phyloP scores from a whole-genome alignment of 2,888 invertebrate genomes.

The Acleris literana region DNA sequence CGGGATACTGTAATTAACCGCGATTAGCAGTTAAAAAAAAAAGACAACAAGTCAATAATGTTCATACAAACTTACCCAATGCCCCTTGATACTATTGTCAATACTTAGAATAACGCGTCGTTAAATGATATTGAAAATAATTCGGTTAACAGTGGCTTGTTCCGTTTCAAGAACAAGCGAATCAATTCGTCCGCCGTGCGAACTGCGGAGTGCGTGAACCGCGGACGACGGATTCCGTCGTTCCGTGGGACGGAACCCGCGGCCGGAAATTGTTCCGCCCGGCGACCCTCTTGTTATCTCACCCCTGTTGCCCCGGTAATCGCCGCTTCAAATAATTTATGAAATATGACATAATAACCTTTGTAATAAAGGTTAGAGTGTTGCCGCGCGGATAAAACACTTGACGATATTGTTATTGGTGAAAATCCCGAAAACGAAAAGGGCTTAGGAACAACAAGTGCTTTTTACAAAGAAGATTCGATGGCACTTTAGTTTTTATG shows the following conservation, averaged over 20 bases:
- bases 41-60: no score
- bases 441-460: slow-evolving; percentile 31
- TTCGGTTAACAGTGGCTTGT: no score
- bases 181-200: background rate
- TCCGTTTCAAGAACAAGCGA: background rate
- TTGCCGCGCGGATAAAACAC: slow-evolving; percentile 60
- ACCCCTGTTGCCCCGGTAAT: slow-evolving; percentile 60
- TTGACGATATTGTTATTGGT: slow-evolving; percentile 64
- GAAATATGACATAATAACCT: slow-evolving; percentile 76
- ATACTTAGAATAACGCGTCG: background rate
- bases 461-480: slow-evolving; percentile 10
- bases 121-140: background rate
- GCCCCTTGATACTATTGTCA: no score
- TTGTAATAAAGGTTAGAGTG: slow-evolving; percentile 67
- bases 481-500: background rate
- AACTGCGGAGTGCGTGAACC: slow-evolving; percentile 12
- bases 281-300: slow-evolving; percentile 57
- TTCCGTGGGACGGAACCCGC: slow-evolving; percentile 18
- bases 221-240: background rate
- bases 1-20: no score
- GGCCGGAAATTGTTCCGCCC: slow-evolving; percentile 43
- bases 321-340: slow-evolving; percentile 73
- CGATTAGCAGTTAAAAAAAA: no score
- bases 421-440: slow-evolving; percentile 46
- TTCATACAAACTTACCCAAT: no score